A percentile compares a stretch with the other conserved stretches of the same genome.
phyloP scores from a whole-genome alignment of 2,113 vertebrate species.

The Acrocephalus arundinaceus region DNA sequence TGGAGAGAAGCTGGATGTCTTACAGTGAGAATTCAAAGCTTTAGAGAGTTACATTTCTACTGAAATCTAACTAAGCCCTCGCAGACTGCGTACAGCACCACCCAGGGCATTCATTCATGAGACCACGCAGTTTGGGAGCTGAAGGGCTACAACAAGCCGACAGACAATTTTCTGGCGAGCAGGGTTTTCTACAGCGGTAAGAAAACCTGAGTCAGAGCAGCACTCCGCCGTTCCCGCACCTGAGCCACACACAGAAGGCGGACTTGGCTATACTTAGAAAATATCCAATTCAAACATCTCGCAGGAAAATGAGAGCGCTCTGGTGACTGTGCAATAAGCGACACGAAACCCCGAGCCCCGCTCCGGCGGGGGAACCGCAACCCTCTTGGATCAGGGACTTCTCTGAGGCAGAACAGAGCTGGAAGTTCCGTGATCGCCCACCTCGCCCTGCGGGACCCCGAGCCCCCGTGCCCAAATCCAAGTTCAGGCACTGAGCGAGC shows the following conservation, averaged over 20 bases:
- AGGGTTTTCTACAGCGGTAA: not conserved
- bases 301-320: not conserved
- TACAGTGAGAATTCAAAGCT: not conserved
- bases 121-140: not conserved
- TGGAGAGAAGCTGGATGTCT: not conserved
- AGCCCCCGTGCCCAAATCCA: not conserved
- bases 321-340: not conserved
- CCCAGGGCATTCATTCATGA: not conserved
- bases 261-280: not conserved
- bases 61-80: not conserved
- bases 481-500: not conserved
- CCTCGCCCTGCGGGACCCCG: not conserved
- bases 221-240: not conserved
- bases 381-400: not conserved
- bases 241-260: not conserved
- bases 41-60: not conserved
- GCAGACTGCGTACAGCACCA: not conserved
- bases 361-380: not conserved
- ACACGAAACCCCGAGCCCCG: not conserved
- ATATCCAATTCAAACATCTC: not conserved
- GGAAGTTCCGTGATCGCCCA: slow-evolving; percentile 11
- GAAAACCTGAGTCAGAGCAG: slow-evolving; percentile 7
- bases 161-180: not conserved
- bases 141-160: not conserved
- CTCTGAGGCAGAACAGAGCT: not conserved